Evolutionary conservation across 2,888 invertebrate species (phyloP), one percentile per base, ranked within the genome.

Genomic region (Ophraella communa): DNA sequence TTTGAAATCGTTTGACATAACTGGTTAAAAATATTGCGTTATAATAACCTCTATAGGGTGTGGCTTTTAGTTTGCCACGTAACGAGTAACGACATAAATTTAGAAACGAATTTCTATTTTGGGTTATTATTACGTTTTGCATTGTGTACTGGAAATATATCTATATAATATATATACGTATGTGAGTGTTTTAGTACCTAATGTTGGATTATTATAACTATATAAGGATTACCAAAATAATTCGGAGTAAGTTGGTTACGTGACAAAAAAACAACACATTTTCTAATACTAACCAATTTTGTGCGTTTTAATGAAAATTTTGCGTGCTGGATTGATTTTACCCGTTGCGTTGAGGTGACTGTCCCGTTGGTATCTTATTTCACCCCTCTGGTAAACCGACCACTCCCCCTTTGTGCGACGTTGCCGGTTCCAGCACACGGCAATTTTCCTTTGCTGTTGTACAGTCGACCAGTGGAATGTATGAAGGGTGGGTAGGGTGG

Each of bases 401-500:
- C 53, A 52, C 68, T 60, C 66, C 72, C 65, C 65, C 45, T 3
- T 33, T 55, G 20, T n/a, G 33, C 78, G 70, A 67, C 71, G 80
- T 80, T 79, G 79, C 78, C 79, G 54, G 61, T 60, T 64, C 17
- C 17, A 23, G 73, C 73, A 71, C 76, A 68, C 72, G 70, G 73
- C 72, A 75, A 77, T 78, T 78, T 78, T 79, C 77, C 77, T 77
- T 74, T 77, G 76, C 74, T 75, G 74, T 74, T 75, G 75, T 64
- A 77, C 75, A 73, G 73, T 73, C 65, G 76, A 64, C 76, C 78
- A 76, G 67, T 66, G 62, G 55, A 67, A 58, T 69, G 64, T 4
- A 27, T 7, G 27, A 5, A 17, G 7, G 17, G 39, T 1, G 17
- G 39, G 39, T 14, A 17, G 14, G 5, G 35, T 30, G 39, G 4